Percentiles rank a stretch among this genome's conserved stretches.
Conservation (phyloP, 64 coral and sea anemone genomes). For the Montipora capricornis region DNA sequence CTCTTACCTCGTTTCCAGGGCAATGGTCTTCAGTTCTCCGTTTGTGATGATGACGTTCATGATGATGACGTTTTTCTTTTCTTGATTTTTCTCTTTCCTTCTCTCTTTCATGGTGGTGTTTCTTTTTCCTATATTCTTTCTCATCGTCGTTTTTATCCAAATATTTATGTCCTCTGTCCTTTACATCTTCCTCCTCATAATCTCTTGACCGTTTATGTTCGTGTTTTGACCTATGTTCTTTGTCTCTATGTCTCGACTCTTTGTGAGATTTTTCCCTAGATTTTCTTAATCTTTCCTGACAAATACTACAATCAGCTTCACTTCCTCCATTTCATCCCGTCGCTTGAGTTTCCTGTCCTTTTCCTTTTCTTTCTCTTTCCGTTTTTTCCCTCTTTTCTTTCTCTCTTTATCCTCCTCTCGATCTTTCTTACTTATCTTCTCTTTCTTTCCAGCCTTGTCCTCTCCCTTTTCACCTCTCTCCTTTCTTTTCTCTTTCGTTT, state of each 20-base stretch:
- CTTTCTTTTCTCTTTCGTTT: conserved; percentile 29
- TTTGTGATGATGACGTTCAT: background rate
- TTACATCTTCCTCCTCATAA: too few species aligned
- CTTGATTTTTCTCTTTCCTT: conserved; percentile 1
- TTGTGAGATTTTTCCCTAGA: too few species aligned
- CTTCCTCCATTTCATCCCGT: conserved; percentile 40
- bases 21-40: background rate
- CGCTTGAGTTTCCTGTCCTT: conserved; percentile 14
- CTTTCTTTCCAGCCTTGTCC: background rate
- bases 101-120: too few species aligned
- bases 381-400: conserved; percentile 17
- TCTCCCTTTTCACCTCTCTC: background rate
- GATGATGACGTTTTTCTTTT: background rate
- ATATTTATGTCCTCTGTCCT: too few species aligned
- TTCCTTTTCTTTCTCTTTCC: conserved; percentile 1
- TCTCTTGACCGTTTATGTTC: too few species aligned
- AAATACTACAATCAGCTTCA: background rate
- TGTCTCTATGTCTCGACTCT: too few species aligned
- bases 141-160: too few species aligned
- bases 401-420: background rate
- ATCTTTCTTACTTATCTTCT: background rate
- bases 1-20: background rate
- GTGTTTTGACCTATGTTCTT: too few species aligned
- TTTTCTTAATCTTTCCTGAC: too few species aligned
- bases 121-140: too few species aligned